These are phyloP conservation scores for Colletes latitarsis DNA, from an alignment of 1,140 invertebrate genomes.

Conservation along the genomic window DNA sequence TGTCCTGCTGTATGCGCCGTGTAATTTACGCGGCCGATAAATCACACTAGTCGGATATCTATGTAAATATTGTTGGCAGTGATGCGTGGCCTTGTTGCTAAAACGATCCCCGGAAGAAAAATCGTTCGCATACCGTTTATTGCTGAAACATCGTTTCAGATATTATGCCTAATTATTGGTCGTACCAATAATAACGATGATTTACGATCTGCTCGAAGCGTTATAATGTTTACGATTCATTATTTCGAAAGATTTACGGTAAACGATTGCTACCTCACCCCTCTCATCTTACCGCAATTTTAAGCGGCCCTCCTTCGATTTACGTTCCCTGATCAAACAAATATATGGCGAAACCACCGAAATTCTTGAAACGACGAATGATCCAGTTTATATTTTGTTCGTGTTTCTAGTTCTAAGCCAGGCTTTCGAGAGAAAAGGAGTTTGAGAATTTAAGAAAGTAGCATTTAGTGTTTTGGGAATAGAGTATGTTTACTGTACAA, in stretches of 20 bases:
- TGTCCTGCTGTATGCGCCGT: neutral
- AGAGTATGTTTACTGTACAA: too few relatives aligned
- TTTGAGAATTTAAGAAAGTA: too few relatives aligned
- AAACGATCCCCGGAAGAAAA: slow-evolving; percentile 10
- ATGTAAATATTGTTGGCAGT: slow-evolving; percentile 34
- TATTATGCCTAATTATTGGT: slow-evolving; percentile 61
- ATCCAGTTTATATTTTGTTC: too few relatives aligned
- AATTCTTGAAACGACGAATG: neutral
- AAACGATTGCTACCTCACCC: slow-evolving; percentile 2
- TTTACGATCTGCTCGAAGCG: slow-evolving; percentile 49
- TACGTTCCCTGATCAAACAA: slow-evolving; percentile 52
- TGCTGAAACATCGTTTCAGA: slow-evolving; percentile 34
- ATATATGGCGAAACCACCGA: neutral
- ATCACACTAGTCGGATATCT: slow-evolving; percentile 40
- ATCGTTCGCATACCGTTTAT: slow-evolving; percentile 4
- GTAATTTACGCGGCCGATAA: slow-evolving; percentile 36
- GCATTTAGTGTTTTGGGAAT: too few relatives aligned
- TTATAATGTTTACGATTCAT: slow-evolving; percentile 51
- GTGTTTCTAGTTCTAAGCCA: too few relatives aligned
- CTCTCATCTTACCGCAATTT: neutral
- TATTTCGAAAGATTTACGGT: slow-evolving; percentile 58
- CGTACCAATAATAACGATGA: slow-evolving; percentile 58
- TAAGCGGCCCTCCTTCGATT: too few relatives aligned
- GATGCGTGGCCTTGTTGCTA: slow-evolving; percentile 29
- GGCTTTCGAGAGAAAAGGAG: too few relatives aligned